Evolutionary conservation across 2,113 vertebrate species (phyloP).

Genomic region (Xiphophorus maculatus): DNA sequence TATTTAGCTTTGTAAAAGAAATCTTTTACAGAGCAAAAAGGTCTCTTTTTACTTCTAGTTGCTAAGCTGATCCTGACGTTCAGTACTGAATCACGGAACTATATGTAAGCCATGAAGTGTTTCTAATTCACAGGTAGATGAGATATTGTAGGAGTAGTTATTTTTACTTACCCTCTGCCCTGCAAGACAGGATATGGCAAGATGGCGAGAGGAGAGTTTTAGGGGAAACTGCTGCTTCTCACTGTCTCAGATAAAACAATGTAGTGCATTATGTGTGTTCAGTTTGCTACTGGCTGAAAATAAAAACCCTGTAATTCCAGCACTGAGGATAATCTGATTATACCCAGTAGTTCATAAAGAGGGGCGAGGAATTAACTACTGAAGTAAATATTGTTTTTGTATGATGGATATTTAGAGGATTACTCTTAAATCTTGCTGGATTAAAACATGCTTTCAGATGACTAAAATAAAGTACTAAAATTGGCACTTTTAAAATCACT

Average conservation of each 20-base stretch:
- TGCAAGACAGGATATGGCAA: conserved; percentile 55
- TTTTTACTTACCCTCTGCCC: conserved; percentile 69
- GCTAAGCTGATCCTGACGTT: conserved; percentile 48
- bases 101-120: conserved; percentile 46
- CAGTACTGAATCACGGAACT: conserved; percentile 44
- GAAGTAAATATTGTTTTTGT: conserved; percentile 10
- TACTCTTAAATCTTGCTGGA: neutral
- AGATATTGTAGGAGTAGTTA: conserved; percentile 37
- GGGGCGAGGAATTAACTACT: neutral
- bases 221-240: conserved; percentile 59
- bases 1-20: conserved; percentile 46
- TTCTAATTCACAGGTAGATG: conserved; percentile 22
- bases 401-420: conserved; percentile 8
- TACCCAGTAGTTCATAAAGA: conserved; percentile 12
- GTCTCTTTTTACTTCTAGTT: conserved; percentile 25
- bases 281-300: conserved; percentile 25
- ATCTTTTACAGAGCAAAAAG: conserved; percentile 53
- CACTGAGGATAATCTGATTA: conserved; percentile 26
- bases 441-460: conserved; percentile 13
- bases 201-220: conserved; percentile 53
- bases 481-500: conserved; percentile 20
- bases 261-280: conserved; percentile 53
- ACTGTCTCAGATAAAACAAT: conserved; percentile 61
- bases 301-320: conserved; percentile 27
- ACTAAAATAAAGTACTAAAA: conserved; percentile 16